phyloP scores from a whole-genome alignment of 1,140 invertebrate species.

The Leptinotarsa undecemlineata region DNA sequence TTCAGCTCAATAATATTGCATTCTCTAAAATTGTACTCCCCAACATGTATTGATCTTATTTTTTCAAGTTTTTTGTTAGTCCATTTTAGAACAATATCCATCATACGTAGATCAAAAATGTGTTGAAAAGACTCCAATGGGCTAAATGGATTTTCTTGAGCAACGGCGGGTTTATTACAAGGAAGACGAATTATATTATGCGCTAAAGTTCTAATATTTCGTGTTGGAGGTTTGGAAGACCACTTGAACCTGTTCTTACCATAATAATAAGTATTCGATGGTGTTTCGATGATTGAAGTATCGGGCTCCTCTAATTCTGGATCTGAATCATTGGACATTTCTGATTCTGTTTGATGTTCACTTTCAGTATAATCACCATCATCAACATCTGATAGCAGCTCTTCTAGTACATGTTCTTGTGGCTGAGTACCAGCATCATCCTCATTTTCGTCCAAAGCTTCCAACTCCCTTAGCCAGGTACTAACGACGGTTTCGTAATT shows the following conservation, averaged over 20 bases:
- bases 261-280: not conserved
- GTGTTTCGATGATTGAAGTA: too few species aligned
- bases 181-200: constrained; percentile 5
- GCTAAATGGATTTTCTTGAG: not conserved
- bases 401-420: too few species aligned
- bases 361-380: not conserved
- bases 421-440: not conserved
- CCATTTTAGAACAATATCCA: not conserved
- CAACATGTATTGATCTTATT: constrained; percentile 1
- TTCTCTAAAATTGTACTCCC: not conserved
- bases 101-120: not conserved
- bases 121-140: not conserved
- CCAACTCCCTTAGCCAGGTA: not conserved
- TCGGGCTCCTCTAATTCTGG: not conserved
- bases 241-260: constrained; percentile 13
- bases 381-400: too few species aligned
- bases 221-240: not conserved
- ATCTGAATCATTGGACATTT: not conserved
- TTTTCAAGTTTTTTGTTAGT: constrained; percentile 2
- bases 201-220: constrained; percentile 4
- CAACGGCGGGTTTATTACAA: not conserved
- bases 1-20: constrained; percentile 23
- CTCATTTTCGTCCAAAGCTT: not conserved
- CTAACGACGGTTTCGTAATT: not conserved
- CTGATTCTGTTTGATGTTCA: not conserved